phyloP scores from a whole-genome alignment of 2,888 invertebrate genomes.

The Aphidius colemani region DNA sequence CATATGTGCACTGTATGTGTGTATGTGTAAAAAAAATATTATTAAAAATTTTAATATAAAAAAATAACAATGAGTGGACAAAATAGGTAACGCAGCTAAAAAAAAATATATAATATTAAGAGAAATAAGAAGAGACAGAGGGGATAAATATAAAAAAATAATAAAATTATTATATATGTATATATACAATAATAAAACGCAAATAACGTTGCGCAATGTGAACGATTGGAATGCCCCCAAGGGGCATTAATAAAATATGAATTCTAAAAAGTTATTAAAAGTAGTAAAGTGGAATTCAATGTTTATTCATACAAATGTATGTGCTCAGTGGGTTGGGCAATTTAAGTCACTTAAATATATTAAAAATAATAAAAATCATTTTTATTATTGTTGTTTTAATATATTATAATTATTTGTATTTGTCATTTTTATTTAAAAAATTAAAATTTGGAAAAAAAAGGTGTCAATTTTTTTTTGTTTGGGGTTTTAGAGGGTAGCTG shows the following conservation, averaged over 20 bases:
- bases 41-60: constrained; percentile 4
- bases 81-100: constrained; percentile 8
- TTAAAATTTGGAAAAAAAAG: too few species aligned
- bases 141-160: constrained; percentile 13
- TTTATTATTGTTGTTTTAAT: not conserved
- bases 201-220: constrained; percentile 55
- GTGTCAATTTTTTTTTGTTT: too few species aligned
- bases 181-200: constrained; percentile 54
- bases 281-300: constrained; percentile 50
- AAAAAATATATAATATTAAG: constrained; percentile 16
- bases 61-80: constrained; percentile 1
- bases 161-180: constrained; percentile 32
- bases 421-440: not conserved
- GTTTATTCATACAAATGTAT: constrained; percentile 47
- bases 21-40: constrained; percentile 16
- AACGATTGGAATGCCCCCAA: constrained; percentile 49
- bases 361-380: constrained; percentile 23
- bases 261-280: constrained; percentile 55
- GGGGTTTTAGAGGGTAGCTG: too few species aligned
- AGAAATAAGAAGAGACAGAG: constrained; percentile 16
- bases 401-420: not conserved
- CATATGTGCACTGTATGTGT: not conserved
- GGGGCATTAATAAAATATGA: constrained; percentile 55
- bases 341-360: constrained; percentile 4
- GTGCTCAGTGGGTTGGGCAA: not conserved